phyloP scores from a whole-genome alignment of 1,140 invertebrate genomes.

The Drosophila sp. region DNA sequence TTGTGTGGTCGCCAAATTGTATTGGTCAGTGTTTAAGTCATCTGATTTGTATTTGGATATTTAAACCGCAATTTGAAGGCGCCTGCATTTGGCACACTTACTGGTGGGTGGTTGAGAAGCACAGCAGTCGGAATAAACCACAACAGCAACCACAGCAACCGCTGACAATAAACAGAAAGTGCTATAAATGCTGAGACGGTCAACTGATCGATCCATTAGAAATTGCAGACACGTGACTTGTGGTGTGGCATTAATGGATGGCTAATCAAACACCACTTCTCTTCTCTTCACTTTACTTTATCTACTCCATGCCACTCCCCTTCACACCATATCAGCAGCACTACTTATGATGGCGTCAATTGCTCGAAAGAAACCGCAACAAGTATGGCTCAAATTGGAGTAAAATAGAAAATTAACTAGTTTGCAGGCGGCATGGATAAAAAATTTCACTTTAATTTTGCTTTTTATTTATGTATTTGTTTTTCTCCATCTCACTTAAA shows the following conservation, averaged over 20 bases:
- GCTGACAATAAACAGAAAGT: constrained; percentile 57
- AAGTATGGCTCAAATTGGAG: constrained; percentile 75
- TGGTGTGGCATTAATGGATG: constrained; percentile 19
- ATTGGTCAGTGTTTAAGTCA: constrained; percentile 19
- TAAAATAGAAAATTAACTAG: constrained; percentile 84
- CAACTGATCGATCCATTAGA: constrained; percentile 61
- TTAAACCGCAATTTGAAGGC: constrained; percentile 24
- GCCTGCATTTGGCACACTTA: constrained; percentile 59
- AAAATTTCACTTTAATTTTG: constrained; percentile 84
- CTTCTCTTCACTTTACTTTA: background rate
- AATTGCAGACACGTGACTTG: constrained; percentile 67
- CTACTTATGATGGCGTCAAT: constrained; percentile 56
- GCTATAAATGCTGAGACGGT: constrained; percentile 30
- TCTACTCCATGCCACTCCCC: constrained; percentile 34
- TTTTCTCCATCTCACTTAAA: constrained; percentile 72
- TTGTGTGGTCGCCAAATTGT: constrained; percentile 29
- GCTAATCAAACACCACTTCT: constrained; percentile 27
- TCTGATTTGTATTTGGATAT: constrained; percentile 31
- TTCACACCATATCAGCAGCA: constrained; percentile 26
- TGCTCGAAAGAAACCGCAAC: constrained; percentile 65
- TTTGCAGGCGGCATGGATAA: constrained; percentile 63
- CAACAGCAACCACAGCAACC: background rate
- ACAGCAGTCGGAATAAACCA: background rate
- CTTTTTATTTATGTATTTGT: constrained; percentile 83
- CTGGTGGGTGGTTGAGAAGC: constrained; percentile 25